phyloP scores from a whole-genome alignment of 2,888 invertebrate species.

The Cantharis nigra region DNA sequence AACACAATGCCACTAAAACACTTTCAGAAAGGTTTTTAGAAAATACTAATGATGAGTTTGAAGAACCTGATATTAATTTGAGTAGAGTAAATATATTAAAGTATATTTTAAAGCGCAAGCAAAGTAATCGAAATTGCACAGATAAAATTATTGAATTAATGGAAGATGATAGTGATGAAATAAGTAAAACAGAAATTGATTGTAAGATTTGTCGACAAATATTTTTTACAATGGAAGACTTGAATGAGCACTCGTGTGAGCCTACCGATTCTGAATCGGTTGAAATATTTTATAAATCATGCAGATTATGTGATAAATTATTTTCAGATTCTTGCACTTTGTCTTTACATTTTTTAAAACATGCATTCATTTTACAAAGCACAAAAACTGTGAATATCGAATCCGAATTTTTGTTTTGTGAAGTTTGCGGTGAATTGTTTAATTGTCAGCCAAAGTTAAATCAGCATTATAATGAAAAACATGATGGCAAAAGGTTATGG shows the following conservation, averaged over 20 bases:
- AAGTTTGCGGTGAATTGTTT: conserved; percentile 39
- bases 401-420: conserved; percentile 34
- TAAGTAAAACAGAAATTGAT: not conserved
- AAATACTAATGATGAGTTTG: not conserved
- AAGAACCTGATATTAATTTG: not conserved
- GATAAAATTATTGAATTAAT: not conserved
- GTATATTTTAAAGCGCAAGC: not conserved
- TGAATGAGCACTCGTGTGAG: not conserved
- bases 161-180: not conserved
- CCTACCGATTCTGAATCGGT: not conserved
- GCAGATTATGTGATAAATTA: conserved; percentile 25
- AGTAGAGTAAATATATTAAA: not conserved
- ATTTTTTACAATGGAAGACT: not conserved
- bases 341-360: conserved; percentile 36
- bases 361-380: conserved; percentile 29
- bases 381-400: conserved; percentile 23
- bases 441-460: conserved; percentile 32
- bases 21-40: not conserved
- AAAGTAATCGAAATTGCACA: not conserved
- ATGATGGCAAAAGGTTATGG: conserved; percentile 16
- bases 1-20: not conserved
- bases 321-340: conserved; percentile 27
- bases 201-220: not conserved
- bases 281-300: not conserved
- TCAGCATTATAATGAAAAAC: conserved; percentile 30